Base-by-base conservation (phyloP, 2,888 invertebrate species). In the Epinotia bilunana region DNA sequence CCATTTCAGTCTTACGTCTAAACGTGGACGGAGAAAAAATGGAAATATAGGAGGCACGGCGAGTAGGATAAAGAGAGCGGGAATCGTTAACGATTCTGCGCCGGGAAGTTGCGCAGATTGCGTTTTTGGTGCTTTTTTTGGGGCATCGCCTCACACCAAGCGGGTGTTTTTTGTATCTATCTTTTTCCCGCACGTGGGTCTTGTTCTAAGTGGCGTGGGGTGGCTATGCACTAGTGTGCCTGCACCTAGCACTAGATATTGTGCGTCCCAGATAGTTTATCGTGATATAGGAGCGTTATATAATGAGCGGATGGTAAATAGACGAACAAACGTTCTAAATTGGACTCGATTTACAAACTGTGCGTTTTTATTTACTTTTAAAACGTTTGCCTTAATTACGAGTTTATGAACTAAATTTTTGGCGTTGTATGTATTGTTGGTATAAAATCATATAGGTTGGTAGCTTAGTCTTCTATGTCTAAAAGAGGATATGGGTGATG, bases 101-200 rank as follows among this genome's bases (percentile, higher is more conserved):
- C 94, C 91, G 94, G 93, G 90, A 94, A 94, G 94, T 94, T 94
- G 94, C 94, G 94, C 94, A 94, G 94, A 93, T 93, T 92, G 91
- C 91, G 94, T 94, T 94, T 94, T 94, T 94, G 94, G 94, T 93
- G 93, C 92, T 94, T 94, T 94, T 94, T 94, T 94, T 94, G 93
- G 93, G 94, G 93, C 91, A 92, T 83, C 90, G 83, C 93, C 93
- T 93, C 93, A 92, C 89, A 92, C 93, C 93, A 91, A 69, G 82
- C 87, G 93, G 91, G 92, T 85, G 93, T 88, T 93, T 93, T 93
- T 94, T 92, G 90, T 90, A 87, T 84, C 92, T 92, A 87, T 94
- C 93, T 93, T 93, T 91, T 90, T 93, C 93, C 91, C 84, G 87
- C 93, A 90, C 86, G 88, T 86, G 80, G 87, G 91, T 88, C 87